Percentiles rank a stretch among this genome's conserved stretches.
Conservation (phyloP, 1,140 invertebrate genomes). For the Drosophila repleta region DNA sequence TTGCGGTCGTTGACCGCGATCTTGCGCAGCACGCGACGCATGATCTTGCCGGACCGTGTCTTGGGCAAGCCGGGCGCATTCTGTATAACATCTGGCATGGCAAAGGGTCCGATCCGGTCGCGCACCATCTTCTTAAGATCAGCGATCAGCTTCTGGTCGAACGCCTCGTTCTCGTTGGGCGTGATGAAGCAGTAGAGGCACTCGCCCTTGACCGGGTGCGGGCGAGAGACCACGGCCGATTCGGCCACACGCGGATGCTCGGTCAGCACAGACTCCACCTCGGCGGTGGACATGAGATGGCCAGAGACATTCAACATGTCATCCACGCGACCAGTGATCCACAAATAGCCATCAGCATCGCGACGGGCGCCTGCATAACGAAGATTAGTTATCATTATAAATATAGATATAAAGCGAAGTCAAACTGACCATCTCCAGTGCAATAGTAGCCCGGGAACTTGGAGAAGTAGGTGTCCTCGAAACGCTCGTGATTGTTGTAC, state of each 20-base stretch:
- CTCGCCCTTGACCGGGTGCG: slow-evolving; percentile 97
- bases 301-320: slow-evolving; percentile 99
- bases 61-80: slow-evolving; percentile 96
- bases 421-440: slow-evolving; percentile 95
- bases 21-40: slow-evolving; percentile 96
- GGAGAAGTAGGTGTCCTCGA: slow-evolving; percentile 97
- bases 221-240: slow-evolving; percentile 96
- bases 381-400: background rate
- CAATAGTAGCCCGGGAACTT: slow-evolving; percentile 98
- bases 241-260: slow-evolving; percentile 94
- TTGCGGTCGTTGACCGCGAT: slow-evolving; percentile 94
- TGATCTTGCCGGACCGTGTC: slow-evolving; percentile 99
- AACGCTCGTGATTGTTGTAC: slow-evolving; percentile 96
- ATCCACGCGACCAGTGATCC: slow-evolving; percentile 98
- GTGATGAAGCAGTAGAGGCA: slow-evolving; percentile 98
- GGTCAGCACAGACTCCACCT: slow-evolving; percentile 96
- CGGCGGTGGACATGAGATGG: slow-evolving; percentile 98
- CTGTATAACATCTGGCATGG: slow-evolving; percentile 97
- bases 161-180: slow-evolving; percentile 90
- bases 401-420: background rate
- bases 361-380: slow-evolving; percentile 89
- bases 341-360: slow-evolving; percentile 97
- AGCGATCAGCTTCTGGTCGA: slow-evolving; percentile 88
- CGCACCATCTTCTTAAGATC: slow-evolving; percentile 94
- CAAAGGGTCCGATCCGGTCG: slow-evolving; percentile 97